These are phyloP conservation scores for Epinotia bilunana DNA, from an alignment of 2,888 invertebrate genomes.

Conservation along the genomic window DNA sequence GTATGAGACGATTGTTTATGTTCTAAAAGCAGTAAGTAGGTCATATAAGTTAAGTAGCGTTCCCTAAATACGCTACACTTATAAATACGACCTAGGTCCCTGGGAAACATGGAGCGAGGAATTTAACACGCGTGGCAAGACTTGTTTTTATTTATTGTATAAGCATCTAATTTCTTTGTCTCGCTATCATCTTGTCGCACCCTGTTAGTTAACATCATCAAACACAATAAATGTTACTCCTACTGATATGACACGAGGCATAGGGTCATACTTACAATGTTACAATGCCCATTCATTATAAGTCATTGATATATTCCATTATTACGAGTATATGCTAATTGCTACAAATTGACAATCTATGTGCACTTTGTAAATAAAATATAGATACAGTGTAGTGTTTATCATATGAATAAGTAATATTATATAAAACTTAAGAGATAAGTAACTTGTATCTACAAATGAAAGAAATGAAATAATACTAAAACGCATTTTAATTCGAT, in stretches of 20 bases:
- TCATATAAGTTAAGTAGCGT: no score
- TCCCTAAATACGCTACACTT: no score
- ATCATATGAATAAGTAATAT: slow-evolving; percentile 27
- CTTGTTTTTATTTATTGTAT: no score
- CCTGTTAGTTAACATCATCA: not conserved
- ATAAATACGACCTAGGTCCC: no score
- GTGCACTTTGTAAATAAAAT: slow-evolving; percentile 49
- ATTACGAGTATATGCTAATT: slow-evolving; percentile 45
- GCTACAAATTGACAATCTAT: slow-evolving; percentile 59
- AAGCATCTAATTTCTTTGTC: not conserved
- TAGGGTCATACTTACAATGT: slow-evolving; percentile 28
- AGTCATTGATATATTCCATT: slow-evolving; percentile 31
- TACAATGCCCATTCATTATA: slow-evolving; percentile 37
- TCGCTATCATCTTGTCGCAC: not conserved
- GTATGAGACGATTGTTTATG: no score
- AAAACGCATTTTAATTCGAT: slow-evolving; percentile 79
- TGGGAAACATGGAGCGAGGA: no score
- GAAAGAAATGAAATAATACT: slow-evolving; percentile 77
- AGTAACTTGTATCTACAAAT: slow-evolving; percentile 49
- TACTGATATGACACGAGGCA: slow-evolving; percentile 50
- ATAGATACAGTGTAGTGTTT: slow-evolving; percentile 4
- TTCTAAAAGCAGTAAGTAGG: no score
- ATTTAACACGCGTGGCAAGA: no score
- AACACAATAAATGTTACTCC: slow-evolving; percentile 18
- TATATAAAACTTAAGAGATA: slow-evolving; percentile 47